phyloP scores from a whole-genome alignment of 2,797 vertebrate genomes.

The Thamnophis elegans region DNA sequence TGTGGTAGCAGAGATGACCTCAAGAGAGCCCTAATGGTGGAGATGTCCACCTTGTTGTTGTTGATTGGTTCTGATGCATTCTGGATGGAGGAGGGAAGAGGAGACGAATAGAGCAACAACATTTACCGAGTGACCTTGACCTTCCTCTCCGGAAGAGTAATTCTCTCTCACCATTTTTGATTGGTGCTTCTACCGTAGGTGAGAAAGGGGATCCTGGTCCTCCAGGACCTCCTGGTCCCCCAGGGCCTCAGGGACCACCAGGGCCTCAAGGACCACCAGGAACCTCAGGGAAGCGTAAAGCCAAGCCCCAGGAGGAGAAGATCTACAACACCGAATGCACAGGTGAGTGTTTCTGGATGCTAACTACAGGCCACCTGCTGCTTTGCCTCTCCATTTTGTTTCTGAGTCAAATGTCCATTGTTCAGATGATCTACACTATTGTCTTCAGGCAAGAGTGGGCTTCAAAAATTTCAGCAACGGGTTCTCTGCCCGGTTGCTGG shows the following conservation, averaged over 20 bases:
- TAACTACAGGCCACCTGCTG: background rate
- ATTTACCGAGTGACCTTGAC: background rate
- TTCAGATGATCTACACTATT: background rate
- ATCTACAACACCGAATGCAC: conserved; percentile 71
- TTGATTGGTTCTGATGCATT: background rate
- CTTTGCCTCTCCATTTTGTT: background rate
- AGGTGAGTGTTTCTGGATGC: conserved; percentile 60
- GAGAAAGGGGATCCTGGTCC: conserved; percentile 80
- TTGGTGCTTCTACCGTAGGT: conserved; percentile 56
- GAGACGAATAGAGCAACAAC: background rate
- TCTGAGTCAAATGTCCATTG: background rate
- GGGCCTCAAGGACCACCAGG: conserved; percentile 64
- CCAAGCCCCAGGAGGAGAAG: conserved; percentile 74
- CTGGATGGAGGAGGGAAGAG: background rate
- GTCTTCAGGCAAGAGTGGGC: no score
- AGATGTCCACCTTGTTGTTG: background rate
- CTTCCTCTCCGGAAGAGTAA: background rate
- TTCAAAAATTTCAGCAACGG: no score
- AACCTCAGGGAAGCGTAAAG: conserved; percentile 74
- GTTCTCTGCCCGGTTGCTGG: no score
- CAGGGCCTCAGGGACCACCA: conserved; percentile 77
- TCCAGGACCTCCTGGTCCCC: conserved; percentile 78
- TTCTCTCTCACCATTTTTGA: background rate
- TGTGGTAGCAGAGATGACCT: background rate
- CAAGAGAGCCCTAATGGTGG: background rate